Evolutionary conservation across 2,888 invertebrate genomes (phyloP).

Genomic region (Strigamia crassipes): DNA sequence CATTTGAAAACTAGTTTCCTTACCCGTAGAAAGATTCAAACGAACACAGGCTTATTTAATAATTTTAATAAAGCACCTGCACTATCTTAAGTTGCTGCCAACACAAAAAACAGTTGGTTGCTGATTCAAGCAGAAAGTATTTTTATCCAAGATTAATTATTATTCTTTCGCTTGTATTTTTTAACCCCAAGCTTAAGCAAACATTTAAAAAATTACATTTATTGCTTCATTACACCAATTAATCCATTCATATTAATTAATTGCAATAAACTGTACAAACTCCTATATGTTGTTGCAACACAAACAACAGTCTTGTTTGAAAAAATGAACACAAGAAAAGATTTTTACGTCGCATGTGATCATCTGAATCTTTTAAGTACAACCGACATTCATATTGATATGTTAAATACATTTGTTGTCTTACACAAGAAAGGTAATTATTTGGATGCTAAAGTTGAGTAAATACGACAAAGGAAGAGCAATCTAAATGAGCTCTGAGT

Average conservation of each 20-base stretch:
- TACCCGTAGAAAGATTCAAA: conserved; percentile 44
- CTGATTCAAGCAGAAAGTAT: not conserved
- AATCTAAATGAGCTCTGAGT: conserved; percentile 33
- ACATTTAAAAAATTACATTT: conserved; percentile 24
- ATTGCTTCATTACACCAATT: conserved; percentile 30
- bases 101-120: not conserved
- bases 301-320: conserved; percentile 7
- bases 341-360: conserved; percentile 19
- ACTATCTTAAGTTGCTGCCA: conserved; percentile 12
- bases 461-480: conserved; percentile 35
- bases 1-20: conserved; percentile 24
- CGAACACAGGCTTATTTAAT: conserved; percentile 42
- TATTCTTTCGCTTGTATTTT: not conserved
- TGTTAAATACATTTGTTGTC: conserved; percentile 42
- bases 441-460: conserved; percentile 23
- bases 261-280: conserved; percentile 27
- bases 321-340: not conserved
- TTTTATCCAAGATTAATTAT: not conserved
- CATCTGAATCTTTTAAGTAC: conserved; percentile 46
- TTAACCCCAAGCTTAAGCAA: not conserved
- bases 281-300: conserved; percentile 10
- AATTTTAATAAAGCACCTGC: conserved; percentile 30
- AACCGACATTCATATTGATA: conserved; percentile 44
- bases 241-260: not conserved
- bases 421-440: conserved; percentile 7